A percentile compares a stretch with the other conserved stretches of the same genome.
phyloP scores from a whole-genome alignment of 2,113 vertebrate genomes.

The Oreotrochilus melanogaster region DNA sequence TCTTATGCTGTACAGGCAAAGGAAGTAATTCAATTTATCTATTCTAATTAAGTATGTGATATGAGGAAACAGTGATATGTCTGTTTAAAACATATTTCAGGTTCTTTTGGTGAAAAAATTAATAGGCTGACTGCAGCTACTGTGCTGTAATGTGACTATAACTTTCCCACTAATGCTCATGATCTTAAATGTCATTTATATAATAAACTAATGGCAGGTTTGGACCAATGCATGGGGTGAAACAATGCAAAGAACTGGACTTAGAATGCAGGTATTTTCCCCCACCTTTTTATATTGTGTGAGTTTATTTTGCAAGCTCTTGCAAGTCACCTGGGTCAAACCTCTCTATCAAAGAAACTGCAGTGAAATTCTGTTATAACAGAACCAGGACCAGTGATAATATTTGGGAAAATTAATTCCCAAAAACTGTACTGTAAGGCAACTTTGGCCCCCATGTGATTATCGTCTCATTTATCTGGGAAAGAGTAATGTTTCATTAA shows the following conservation, averaged over 20 bases:
- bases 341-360: neutral
- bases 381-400: neutral
- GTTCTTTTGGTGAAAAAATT: constrained; percentile 10
- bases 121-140: neutral
- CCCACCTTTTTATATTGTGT: neutral
- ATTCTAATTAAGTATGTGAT: constrained; percentile 37
- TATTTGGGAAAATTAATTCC: neutral
- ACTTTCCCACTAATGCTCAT: neutral
- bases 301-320: neutral
- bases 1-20: neutral
- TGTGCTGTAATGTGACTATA: neutral
- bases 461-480: neutral
- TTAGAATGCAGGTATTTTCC: neutral
- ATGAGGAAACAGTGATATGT: constrained; percentile 18
- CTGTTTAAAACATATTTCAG: neutral
- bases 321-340: neutral
- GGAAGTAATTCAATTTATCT: constrained; percentile 60
- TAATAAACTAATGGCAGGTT: neutral
- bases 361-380: neutral
- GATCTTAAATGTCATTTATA: neutral
- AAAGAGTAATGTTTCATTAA: neutral
- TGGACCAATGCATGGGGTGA: neutral
- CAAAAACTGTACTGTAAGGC: neutral
- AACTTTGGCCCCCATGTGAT: neutral
- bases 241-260: neutral